Evolutionary conservation across 2,888 invertebrate genomes (phyloP).

Genomic region (Eupithecia abbreviata): DNA sequence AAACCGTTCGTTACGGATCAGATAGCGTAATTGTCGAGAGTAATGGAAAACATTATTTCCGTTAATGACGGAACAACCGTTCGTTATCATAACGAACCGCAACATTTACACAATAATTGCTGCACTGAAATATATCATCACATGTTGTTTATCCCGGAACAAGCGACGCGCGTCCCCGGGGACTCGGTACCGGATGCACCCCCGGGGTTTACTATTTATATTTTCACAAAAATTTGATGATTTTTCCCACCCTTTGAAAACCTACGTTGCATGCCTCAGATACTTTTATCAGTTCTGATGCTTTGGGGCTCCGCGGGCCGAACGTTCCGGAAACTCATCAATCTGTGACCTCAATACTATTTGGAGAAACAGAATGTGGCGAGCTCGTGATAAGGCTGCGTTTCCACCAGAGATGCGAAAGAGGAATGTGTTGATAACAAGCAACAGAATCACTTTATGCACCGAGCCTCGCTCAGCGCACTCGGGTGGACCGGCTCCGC

Average conservation of each 20-base stretch:
- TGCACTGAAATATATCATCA: not conserved
- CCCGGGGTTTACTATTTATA: not conserved
- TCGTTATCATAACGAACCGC: constrained; percentile 11
- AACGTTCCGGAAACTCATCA: not conserved
- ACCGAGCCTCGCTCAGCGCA: no score
- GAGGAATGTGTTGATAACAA: no score
- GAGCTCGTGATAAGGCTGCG: not conserved
- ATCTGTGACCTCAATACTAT: not conserved
- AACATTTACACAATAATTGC: constrained; percentile 12
- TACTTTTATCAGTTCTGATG: not conserved
- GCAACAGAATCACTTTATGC: no score
- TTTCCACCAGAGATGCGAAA: no score
- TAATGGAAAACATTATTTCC: not conserved
- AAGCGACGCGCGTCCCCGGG: not conserved
- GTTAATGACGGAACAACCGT: constrained; percentile 9
- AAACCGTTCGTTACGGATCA: no score
- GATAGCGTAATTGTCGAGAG: not conserved
- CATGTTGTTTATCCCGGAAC: not conserved
- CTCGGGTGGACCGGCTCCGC: no score
- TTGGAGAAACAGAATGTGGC: not conserved
- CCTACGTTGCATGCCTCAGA: not conserved
- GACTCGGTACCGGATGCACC: not conserved
- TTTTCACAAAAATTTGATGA: not conserved
- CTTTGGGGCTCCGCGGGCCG: not conserved
- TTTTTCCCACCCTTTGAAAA: not conserved